phyloP scores from a whole-genome alignment of 2,113 vertebrate species.

The Vulpes lagopus region DNA sequence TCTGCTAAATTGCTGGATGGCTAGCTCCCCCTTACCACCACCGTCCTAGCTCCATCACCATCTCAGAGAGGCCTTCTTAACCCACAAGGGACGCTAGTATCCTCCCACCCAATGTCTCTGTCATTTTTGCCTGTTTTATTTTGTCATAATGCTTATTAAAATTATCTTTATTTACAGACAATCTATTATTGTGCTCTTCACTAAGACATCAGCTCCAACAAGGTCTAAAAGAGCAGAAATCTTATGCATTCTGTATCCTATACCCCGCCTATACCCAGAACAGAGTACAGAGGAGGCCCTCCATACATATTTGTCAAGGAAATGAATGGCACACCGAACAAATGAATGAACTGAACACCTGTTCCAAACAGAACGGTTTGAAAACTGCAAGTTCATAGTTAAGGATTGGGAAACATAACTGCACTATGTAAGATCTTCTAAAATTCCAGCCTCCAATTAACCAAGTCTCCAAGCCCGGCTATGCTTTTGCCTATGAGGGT shows the following conservation, averaged over 20 bases:
- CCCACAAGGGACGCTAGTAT: background rate
- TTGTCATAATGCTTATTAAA: background rate
- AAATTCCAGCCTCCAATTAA: background rate
- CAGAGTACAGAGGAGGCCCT: background rate
- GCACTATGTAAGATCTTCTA: background rate
- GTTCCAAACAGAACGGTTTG: background rate
- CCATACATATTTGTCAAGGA: background rate
- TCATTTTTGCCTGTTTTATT: background rate
- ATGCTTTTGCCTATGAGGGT: background rate
- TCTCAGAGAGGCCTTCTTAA: background rate
- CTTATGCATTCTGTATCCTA: too few relatives aligned
- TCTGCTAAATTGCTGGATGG: background rate
- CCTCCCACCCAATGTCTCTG: background rate
- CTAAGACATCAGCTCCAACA: background rate
- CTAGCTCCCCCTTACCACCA: background rate
- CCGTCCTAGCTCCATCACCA: background rate
- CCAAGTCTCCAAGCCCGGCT: background rate
- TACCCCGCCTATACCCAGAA: background rate
- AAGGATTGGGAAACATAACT: too few relatives aligned
- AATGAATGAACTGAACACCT: background rate
- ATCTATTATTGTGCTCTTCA: background rate
- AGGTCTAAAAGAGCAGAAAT: background rate
- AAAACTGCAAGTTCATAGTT: background rate
- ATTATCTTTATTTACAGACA: background rate
- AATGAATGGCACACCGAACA: background rate